A percentile compares a stretch with the other conserved stretches of the same genome.
Evolutionary conservation across 2,888 invertebrate genomes (phyloP).

Genomic region (Junonia oenone): DNA sequence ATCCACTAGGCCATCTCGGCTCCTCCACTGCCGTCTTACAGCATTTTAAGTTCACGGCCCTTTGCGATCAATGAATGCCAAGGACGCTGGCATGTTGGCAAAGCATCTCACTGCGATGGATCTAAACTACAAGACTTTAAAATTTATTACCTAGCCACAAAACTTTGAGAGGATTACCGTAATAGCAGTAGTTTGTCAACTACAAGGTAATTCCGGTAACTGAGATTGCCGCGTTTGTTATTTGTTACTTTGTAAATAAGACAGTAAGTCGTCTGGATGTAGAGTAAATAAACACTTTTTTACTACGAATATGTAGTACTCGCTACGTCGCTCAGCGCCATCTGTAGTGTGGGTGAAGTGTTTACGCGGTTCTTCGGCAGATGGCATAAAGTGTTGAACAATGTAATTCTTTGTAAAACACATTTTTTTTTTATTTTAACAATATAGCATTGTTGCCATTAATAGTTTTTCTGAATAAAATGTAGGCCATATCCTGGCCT

Average conservation of each 20-base stretch:
- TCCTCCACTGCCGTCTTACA: background rate
- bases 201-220: background rate
- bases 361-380: background rate
- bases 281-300: background rate
- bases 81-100: slow-evolving; percentile 21
- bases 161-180: background rate
- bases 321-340: background rate
- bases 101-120: background rate
- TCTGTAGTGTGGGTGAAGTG: background rate
- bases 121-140: background rate
- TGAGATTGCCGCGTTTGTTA: background rate
- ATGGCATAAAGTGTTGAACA: no score
- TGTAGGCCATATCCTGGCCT: no score
- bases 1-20: background rate
- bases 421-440: no score
- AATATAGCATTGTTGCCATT: no score
- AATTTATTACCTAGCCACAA: slow-evolving; percentile 1
- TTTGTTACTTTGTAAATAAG: background rate
- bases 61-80: slow-evolving; percentile 35
- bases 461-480: no score
- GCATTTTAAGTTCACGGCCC: slow-evolving; percentile 30
- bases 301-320: no score
- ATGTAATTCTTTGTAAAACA: no score
- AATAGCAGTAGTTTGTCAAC: background rate
- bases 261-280: background rate